Base-by-base conservation (phyloP, 2,797 vertebrate genomes). In the Champsocephalus esox region DNA sequence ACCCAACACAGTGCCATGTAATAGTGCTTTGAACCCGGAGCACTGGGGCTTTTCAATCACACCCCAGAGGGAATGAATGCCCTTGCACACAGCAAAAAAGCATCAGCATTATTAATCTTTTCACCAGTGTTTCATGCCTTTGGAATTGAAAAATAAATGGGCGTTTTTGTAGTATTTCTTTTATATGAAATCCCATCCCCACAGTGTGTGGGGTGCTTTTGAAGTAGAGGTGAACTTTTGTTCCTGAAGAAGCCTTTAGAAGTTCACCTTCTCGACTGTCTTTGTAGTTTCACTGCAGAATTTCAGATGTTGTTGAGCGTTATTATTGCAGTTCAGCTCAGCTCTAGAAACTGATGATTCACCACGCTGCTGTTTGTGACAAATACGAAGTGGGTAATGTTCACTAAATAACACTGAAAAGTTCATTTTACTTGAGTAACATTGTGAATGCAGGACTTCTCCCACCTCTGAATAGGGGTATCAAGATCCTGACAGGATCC, bases 1-100 rank as follows among this genome's bases (percentile, higher is more conserved):
- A 84, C 44, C 78, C 85, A 89, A 93, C 89, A 79, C 57, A 46
- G 82, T 77, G 79, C 81, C 80, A 70, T 88, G 92, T 92, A 93
- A 93, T 90, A 85, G 87, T 46, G 70, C 87, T 90, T 86, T 92
- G 90, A 91, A 93, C 92, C 79, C 13, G 14, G 78, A 87, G 86
- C 81, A 84, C 80, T 70, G 77, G 76, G 88, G 79, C 80, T 92
- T 93, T 93, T 92, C 91, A 93, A 92, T 93, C 89, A 91, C 82
- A 78, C 61, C 75, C 78, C 68, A 82, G 84, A 91, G 84, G 75
- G 87, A 91, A 91, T 70, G 87, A 88, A 73, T 75, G 79, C 71
- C 87, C 79, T 89, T 86, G 81, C 82, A 80, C 75, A 80, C n/a
- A 59, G 75, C 64, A 28, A 75, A 85, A 75, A 54, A 66, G 71